phyloP scores from a whole-genome alignment of 2,113 vertebrate genomes.

The Pitta sordida region DNA sequence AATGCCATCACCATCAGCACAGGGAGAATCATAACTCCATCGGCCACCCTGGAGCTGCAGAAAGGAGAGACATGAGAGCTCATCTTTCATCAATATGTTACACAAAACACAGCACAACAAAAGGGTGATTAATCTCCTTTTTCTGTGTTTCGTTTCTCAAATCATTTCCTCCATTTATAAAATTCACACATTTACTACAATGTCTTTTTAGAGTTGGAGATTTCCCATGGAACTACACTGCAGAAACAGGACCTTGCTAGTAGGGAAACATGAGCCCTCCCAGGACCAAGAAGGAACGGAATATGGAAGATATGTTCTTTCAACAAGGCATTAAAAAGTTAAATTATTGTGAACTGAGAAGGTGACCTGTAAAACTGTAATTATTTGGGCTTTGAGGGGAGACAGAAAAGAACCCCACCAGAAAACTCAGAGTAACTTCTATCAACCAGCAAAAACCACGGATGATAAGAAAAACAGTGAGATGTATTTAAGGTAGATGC shows the following conservation, averaged over 20 bases:
- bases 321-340: neutral
- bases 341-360: neutral
- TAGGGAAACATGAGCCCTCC: fast-evolving
- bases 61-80: neutral
- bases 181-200: neutral
- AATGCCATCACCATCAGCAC: slow-evolving; percentile 78
- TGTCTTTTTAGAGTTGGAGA: neutral
- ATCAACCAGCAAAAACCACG: neutral
- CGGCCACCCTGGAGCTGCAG: slow-evolving; percentile 77
- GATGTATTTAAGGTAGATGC: neutral
- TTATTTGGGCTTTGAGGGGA: neutral
- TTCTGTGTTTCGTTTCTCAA: neutral
- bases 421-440: neutral
- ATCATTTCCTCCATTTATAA: neutral
- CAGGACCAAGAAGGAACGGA: neutral
- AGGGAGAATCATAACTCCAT: slow-evolving; percentile 81
- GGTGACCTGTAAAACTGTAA: neutral
- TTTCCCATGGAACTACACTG: neutral
- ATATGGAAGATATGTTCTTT: fast-evolving
- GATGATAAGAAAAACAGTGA: neutral
- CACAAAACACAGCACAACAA: neutral
- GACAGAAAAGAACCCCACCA: neutral
- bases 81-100: fast-evolving
- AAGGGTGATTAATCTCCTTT: fast-evolving
- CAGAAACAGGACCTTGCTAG: fast-evolving